phyloP scores from a whole-genome alignment of 2,113 vertebrate species.

The Ammodramus savannarum region DNA sequence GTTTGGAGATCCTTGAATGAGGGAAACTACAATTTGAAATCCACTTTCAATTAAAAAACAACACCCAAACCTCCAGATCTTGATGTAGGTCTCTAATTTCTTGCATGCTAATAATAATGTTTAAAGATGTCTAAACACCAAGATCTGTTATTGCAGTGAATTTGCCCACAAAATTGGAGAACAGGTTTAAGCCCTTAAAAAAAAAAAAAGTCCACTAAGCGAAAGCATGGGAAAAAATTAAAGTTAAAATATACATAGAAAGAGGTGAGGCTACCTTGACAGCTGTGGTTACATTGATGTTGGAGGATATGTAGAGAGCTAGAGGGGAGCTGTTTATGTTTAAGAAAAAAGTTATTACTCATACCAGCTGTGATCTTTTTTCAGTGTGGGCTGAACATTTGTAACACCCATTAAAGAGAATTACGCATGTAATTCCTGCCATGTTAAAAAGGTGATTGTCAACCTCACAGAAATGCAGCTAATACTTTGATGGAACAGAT shows the following conservation, averaged over 20 bases:
- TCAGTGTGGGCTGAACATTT: slow-evolving; percentile 61
- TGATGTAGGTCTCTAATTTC: slow-evolving; percentile 52
- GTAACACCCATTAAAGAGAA: slow-evolving; percentile 47
- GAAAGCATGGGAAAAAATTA: slow-evolving; percentile 63
- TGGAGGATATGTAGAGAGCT: slow-evolving; percentile 35
- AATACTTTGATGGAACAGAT: slow-evolving; percentile 46
- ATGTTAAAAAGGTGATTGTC: slow-evolving; percentile 48
- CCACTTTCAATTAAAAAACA: background rate
- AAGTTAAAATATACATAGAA: slow-evolving; percentile 54
- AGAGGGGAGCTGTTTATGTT: slow-evolving; percentile 51
- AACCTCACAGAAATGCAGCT: slow-evolving; percentile 5
- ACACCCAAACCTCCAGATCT: slow-evolving; percentile 21
- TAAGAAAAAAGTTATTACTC: slow-evolving; percentile 53
- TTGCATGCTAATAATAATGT: slow-evolving; percentile 7
- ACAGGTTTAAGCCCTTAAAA: slow-evolving; percentile 25
- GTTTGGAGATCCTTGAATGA: background rate
- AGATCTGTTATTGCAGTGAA: slow-evolving; percentile 29
- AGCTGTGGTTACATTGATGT: slow-evolving; percentile 66
- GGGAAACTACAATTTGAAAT: background rate
- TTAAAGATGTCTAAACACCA: slow-evolving; percentile 1
- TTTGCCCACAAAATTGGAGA: slow-evolving; percentile 46
- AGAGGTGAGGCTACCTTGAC: slow-evolving; percentile 58
- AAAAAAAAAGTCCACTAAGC: background rate
- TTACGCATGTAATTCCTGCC: slow-evolving; percentile 28
- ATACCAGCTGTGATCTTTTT: slow-evolving; percentile 57